A percentile compares a stretch with the other conserved stretches of the same genome.
Evolutionary conservation across 2,113 vertebrate species (phyloP).

Genomic region (Scolopax mira): DNA sequence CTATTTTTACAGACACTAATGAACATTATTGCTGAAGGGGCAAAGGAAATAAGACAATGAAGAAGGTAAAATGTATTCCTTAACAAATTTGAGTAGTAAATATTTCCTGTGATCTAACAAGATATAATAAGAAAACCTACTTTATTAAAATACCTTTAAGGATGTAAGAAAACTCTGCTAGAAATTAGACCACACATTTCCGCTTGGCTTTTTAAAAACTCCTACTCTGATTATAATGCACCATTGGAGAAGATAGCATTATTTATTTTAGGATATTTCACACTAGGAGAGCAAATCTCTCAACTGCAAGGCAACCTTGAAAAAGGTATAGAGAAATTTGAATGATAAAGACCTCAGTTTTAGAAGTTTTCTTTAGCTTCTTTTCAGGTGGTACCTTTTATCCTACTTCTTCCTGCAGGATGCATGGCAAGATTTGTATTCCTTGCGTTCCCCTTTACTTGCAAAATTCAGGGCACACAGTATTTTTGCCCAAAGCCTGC

Average conservation of each 20-base stretch:
- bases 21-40: conserved; percentile 1
- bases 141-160: not conserved
- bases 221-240: conserved; percentile 23
- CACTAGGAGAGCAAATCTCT: not conserved
- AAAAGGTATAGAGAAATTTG: not conserved
- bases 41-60: conserved; percentile 10
- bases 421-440: conserved; percentile 25
- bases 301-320: not conserved
- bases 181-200: conserved; percentile 35
- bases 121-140: not conserved
- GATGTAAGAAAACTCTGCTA: conserved; percentile 17
- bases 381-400: not conserved
- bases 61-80: conserved; percentile 2
- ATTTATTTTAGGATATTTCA: conserved; percentile 48
- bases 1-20: conserved; percentile 30
- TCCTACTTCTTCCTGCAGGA: not conserved
- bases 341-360: not conserved
- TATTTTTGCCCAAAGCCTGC: not conserved
- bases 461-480: not conserved
- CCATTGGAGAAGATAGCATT: not conserved
- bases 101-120: conserved; percentile 14
- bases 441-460: rapidly evolving
- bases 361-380: conserved; percentile 13
- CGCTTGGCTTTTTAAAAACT: conserved; percentile 3
- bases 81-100: not conserved